Conservation (phyloP, 1,140 invertebrate genomes). For the Glossosoma conforme region DNA sequence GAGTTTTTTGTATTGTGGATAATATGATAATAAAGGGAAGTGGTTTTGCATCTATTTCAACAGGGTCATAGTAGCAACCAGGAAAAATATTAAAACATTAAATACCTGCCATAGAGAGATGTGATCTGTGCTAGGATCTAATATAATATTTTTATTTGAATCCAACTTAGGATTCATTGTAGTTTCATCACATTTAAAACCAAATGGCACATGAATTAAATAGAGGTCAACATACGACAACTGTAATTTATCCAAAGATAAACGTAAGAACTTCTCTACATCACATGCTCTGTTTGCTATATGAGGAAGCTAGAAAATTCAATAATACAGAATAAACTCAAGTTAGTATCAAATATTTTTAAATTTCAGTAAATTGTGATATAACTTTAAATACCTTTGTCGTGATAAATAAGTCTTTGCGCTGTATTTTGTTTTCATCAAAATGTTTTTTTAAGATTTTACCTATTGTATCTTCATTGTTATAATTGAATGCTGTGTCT, state of each 20-base stretch:
- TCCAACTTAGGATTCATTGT: constrained; percentile 29
- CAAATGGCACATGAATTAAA: constrained; percentile 76
- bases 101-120: constrained; percentile 67
- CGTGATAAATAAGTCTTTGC: constrained; percentile 76
- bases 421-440: constrained; percentile 59
- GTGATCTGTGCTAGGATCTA: constrained; percentile 66
- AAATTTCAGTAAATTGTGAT: neutral
- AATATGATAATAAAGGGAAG: no score
- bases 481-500: constrained; percentile 76
- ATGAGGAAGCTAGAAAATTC: constrained; percentile 50
- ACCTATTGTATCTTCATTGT: constrained; percentile 77
- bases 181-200: constrained; percentile 49
- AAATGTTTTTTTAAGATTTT: constrained; percentile 69
- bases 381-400: constrained; percentile 59
- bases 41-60: no score
- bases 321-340: neutral
- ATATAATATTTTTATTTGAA: constrained; percentile 57
- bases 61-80: neutral
- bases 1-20: no score
- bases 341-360: neutral
- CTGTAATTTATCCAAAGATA: constrained; percentile 67
- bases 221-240: constrained; percentile 82
- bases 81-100: neutral
- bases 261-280: constrained; percentile 67
- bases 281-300: constrained; percentile 61